Evolutionary conservation across 2,888 invertebrate genomes (phyloP).

Genomic region (Aromia moschata): DNA sequence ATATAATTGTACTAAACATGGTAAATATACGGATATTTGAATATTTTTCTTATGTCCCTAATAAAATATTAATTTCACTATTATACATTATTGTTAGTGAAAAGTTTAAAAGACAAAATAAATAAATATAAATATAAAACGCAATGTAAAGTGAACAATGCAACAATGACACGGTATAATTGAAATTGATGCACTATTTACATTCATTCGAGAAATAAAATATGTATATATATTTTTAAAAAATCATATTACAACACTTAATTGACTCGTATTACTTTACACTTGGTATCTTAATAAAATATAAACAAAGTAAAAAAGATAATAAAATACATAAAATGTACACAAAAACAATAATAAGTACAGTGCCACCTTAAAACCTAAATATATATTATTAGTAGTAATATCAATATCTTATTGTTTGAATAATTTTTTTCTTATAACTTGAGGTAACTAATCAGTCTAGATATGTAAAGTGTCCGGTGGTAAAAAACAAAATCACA

Average conservation of each 20-base stretch:
- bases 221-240: constrained; percentile 35
- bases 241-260: constrained; percentile 51
- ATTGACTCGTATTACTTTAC: constrained; percentile 54
- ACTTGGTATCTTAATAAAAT: constrained; percentile 42
- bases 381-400: constrained; percentile 33
- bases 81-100: constrained; percentile 48
- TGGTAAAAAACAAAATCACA: constrained; percentile 24
- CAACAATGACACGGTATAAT: constrained; percentile 18
- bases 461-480: constrained; percentile 45
- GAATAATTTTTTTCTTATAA: constrained; percentile 41
- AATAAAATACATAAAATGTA: constrained; percentile 48
- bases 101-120: constrained; percentile 46
- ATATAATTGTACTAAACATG: constrained; percentile 52
- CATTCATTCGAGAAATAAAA: constrained; percentile 36
- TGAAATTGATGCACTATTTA: constrained; percentile 30
- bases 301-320: constrained; percentile 41
- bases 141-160: constrained; percentile 39
- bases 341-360: constrained; percentile 53
- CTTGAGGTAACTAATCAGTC: constrained; percentile 56
- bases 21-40: constrained; percentile 48
- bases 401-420: constrained; percentile 39
- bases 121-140: constrained; percentile 52
- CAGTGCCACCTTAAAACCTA: constrained; percentile 51
- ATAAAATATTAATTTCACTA: constrained; percentile 49
- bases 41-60: constrained; percentile 45